Base-by-base conservation (phyloP, 2,888 invertebrate species). In the Teleiodes luculella region DNA sequence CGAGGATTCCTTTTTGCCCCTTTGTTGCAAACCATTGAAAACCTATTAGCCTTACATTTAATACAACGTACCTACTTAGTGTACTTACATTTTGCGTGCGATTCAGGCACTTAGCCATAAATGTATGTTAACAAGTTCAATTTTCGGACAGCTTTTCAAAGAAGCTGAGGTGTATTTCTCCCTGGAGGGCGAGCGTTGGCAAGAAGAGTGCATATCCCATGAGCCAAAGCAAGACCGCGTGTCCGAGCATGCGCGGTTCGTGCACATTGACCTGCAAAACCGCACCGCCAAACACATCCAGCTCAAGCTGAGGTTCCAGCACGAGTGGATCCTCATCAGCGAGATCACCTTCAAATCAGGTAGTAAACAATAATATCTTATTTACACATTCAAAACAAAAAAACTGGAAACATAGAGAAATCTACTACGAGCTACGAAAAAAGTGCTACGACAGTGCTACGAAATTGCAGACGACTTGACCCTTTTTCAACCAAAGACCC, bases 271-370 rank as follows among this genome's bases (percentile, higher is more conserved):
- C 52, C 89, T 97, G 47, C 92, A 93, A 62, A 92, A 94, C 68
- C 91, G 94, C 57, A 91, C 95, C 1, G 97, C 95, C 0, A 92
- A 92, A 68, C 95, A 93, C 76, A 91, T 97, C 63, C 94, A 93
- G 89, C 72, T 95, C 67, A 92, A 94, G 67, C 90, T 97, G 13
- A 92, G 91, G 68, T 96, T 96, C 76, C 93, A 94, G 58, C 92
- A 95, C 63, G 93, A 94, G 74, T 97, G 97, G 97, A 93, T 97
- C 59, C 91, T 97, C 62, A 92, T 98, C 71, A 97, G 97, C 81
- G 97, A 98, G 86, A 91, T 97, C 65, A 92, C 94, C 36, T 97
- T 97, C 75, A 93, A 94, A 66, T 95, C 96, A 57, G 91, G 95
- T 95, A 91, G 95, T 95, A 82, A 91, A 92, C 82, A 2, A 39